Evolutionary conservation across 2,888 invertebrate genomes (phyloP), one percentile per base, ranked within the genome.

Genomic region (Leptarthrus brevirostris): DNA sequence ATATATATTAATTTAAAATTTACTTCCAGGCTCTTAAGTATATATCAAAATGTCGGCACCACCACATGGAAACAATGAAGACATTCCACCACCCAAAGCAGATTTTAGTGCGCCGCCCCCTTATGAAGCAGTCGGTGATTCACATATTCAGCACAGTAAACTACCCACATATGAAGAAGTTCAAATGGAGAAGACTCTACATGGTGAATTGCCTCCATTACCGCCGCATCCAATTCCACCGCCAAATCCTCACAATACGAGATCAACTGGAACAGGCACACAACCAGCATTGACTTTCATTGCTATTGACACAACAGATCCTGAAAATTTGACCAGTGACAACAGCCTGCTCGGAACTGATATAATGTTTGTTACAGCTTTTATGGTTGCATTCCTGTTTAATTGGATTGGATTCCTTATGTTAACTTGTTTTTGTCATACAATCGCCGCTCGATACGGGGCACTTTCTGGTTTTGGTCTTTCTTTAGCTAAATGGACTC

Each of bases 381-480:
- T 96, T 86, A 90, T 96, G 94, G 96, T 96, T 84, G 94, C 96
- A 79, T 96, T 97, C 87, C 90, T 96, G 61, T 96, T 97, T 87
- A 97, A 97, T 87, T 97, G 96, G 96, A 83, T 97, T 82, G 97
- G 97, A 12, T 96, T 97, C 84, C 86, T 97, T 79, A 88, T 96
- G 82, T 88, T 96, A 79, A 93, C 96, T 90, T 97, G 96, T 82
- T 94, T 96, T 87, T 95, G 95, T 82, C 95, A 96, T 84, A 96
- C 96, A 66, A 94, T 96, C 80, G 96, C 96, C 44, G 95, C 94
- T 30, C 90, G 96, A 79, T 96, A 96, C 84, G 96, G 97, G 24
- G 96, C 96, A 1, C 86, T 97, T 61, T 93, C 96, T 53, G 96
- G 96, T 72, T 96, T 97, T 82, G 96, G 96, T 1, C 88, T 97